Evolutionary conservation across 2,113 vertebrate genomes (phyloP).

Genomic region (Callopanchax toddi): DNA sequence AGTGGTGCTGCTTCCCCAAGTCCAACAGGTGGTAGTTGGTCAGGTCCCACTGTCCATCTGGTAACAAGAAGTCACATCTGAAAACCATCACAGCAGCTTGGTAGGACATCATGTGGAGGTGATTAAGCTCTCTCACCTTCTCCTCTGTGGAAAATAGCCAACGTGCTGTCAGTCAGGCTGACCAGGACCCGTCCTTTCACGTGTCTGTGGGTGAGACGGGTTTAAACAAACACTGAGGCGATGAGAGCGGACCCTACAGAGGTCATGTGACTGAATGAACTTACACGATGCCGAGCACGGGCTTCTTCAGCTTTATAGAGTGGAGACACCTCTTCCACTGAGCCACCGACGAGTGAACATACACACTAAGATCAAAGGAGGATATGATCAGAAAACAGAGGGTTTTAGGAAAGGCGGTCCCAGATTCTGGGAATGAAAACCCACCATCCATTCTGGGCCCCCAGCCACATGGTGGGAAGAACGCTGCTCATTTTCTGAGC

Average conservation of each 20-base stretch:
- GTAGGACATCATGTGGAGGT: not conserved
- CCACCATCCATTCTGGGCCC: constrained; percentile 97
- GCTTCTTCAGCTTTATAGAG: constrained; percentile 97
- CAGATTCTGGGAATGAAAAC: constrained; percentile 9
- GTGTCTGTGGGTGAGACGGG: constrained; percentile 80
- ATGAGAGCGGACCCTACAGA: not conserved
- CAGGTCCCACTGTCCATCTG: constrained; percentile 98
- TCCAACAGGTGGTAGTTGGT: constrained; percentile 96
- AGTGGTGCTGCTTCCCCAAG: constrained; percentile 90
- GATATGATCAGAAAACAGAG: not conserved
- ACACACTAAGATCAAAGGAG: constrained; percentile 83
- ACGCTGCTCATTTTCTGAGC: constrained; percentile 99
- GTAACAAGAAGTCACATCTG: not conserved
- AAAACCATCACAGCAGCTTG: not conserved
- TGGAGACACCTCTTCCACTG: constrained; percentile 98
- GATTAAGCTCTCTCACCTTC: constrained; percentile 81
- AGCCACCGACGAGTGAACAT: constrained; percentile 96
- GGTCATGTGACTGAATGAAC: constrained; percentile 49
- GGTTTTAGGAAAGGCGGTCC: not conserved
- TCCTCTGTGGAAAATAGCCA: constrained; percentile 97
- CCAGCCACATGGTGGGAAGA: constrained; percentile 97
- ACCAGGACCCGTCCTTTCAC: constrained; percentile 97
- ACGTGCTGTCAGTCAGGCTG: constrained; percentile 92
- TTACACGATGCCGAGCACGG: constrained; percentile 98
- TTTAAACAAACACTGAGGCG: not conserved